Conservation (phyloP, 2,113 vertebrate species). For the Callorhinus ursinus region DNA sequence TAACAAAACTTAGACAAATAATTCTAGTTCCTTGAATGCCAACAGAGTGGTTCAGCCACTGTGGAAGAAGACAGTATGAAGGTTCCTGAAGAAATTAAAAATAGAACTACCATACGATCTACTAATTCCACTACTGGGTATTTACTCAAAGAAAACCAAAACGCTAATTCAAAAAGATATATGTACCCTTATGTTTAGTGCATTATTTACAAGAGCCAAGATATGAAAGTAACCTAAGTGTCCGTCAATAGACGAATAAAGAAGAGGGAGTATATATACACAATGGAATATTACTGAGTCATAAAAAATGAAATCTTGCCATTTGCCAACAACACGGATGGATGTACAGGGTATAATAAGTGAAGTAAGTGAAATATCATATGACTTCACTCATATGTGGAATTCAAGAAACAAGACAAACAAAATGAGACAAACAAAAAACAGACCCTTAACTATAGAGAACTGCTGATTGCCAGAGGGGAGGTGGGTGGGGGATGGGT, state of each 20-base stretch:
- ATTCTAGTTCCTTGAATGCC: background rate
- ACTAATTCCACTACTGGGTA: background rate
- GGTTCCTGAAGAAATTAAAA: background rate
- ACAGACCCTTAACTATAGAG: background rate
- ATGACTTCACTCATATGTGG: background rate
- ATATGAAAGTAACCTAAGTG: background rate
- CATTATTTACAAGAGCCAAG: background rate
- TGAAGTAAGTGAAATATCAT: background rate
- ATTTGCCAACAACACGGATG: background rate
- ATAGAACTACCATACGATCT: background rate
- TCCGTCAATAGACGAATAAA: background rate
- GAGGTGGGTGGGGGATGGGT: background rate
- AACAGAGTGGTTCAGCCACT: background rate
- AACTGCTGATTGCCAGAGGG: background rate
- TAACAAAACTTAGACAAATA: constrained; percentile 54
- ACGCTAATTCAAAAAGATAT: background rate
- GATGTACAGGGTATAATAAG: background rate
- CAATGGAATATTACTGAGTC: background rate
- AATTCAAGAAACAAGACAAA: background rate
- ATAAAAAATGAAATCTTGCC: background rate
- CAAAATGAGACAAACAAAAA: background rate
- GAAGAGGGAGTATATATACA: background rate
- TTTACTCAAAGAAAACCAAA: background rate
- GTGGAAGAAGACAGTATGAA: background rate
- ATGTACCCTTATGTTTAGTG: background rate